Base-by-base conservation (phyloP, 2,797 vertebrate genomes). In the Meda fulgida region DNA sequence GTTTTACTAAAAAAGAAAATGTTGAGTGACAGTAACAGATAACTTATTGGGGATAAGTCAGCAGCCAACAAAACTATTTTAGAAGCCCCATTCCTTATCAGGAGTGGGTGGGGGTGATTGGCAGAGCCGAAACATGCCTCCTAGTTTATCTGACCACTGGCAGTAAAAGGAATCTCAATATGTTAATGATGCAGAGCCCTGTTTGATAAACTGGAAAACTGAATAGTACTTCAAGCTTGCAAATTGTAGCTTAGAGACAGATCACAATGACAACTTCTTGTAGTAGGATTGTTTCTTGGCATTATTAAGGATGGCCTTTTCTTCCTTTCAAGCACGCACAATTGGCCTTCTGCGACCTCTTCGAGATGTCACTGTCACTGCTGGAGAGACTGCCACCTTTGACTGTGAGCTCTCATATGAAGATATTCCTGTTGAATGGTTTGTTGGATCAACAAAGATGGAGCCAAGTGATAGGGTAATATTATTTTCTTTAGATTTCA, bases 371-470 rank as follows among this genome's bases (percentile, higher is more conserved):
- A 96, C 96, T 0, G 97, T 99, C 90, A 98, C 97, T 3, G 98
- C 97, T 53, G 98, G 98, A 53, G 97, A 99, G 92, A 97, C 97
- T 0, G 98, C 97, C 65, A 98, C 97, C 80, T 99, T 99, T 0
- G 97, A 99, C 43, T 99, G 98, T 0, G 98, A 99, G 91, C 96
- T 99, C 31, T 99, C 98, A 1, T 99, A 98, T 3, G 98, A 99
- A 81, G 98, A 96, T 85, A 99, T 99, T 77, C 92, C 76, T 0
- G 97, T 98, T 84, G 96, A 97, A 31, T 99, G 98, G 98, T 97
- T 97, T 90, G 92, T 99, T 88, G 95, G 96, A 85, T 95, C 95
- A 73, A 91, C 94, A 88, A 98, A 97, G 91, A 92, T 99, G 92
- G 97, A 98, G 89, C 94, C 97, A 83, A 95, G 96, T 38, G 97